Evolutionary conservation across 2,113 vertebrate genomes (phyloP), one percentile per base, ranked within the genome.

Genomic region (Chaetorhynchus papuensis): DNA sequence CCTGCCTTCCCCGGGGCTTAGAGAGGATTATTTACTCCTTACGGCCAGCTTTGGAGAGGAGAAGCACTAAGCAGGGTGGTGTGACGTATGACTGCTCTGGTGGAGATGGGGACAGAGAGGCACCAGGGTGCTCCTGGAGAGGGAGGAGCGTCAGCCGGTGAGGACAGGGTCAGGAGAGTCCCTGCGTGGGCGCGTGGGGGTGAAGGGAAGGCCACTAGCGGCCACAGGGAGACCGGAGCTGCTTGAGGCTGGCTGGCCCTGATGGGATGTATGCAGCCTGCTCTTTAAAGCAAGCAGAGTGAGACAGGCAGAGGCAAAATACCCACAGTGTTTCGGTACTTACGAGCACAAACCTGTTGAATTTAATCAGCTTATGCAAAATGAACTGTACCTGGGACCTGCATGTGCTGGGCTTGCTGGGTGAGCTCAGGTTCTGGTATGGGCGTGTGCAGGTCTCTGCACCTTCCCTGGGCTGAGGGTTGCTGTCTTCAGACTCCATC

Each of bases 361-460:
- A 33, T 94, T 70, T 91, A 93, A 96, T 90, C 75, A 80, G 70
- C 63, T 94, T 88, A 70, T 6, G 66, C 74, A 71, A 82, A 94
- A 61, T 3, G 8, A 76, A 41, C 63, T 42, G 30, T 3, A 7
- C 30, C n/a, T 41, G 84, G 45, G 20, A 83, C 35, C 53, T 71
- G 70, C 81, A 15, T 1, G 3, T 84, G 81, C 57, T 5, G 24
- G 41, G 63, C 54, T 71, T 54, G 83, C 87, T 61, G 56, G 60
- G 65, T 2, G 2, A 90, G 71, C 89, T 74, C 26, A 1, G 12
- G 50, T 70, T 45, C 5, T 7, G 86, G 27, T 6, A 8, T 24
- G 39, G 10, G 8, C 14, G 9, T 63, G n/a, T 33, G 53, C 50
- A 13, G 9, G 4, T 70, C 61, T 42, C 39, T 23, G 77, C 21